Base-by-base conservation (phyloP, 2,888 invertebrate genomes). In the Boloria euphrosyne region DNA sequence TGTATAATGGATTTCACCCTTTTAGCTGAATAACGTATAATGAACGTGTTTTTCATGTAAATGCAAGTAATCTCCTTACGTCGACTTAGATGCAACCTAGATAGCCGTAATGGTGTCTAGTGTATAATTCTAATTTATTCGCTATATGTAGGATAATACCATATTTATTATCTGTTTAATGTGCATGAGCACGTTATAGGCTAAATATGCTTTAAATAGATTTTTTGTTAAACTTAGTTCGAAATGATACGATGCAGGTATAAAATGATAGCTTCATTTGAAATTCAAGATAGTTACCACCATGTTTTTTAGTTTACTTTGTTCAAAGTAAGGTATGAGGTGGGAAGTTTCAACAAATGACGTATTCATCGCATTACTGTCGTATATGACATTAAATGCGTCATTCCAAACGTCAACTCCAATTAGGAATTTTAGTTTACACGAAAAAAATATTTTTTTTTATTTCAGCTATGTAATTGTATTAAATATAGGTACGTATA, bases 51-150 rank as follows among this genome's bases (percentile, higher is more conserved):
- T 65, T 62, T 60, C 49, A 68, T 68, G 65, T 68, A 65, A 68
- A 68, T 66, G 53, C 66, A 55, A 68, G 67, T 69, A 70, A 68
- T 65, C 70, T 70, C 68, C 66, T 70, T 68, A 68, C 64, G 71
- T 67, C 69, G 67, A 61, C 65, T 72, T 67, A 72, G 70, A 68
- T 71, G 66, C 53, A 66, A 55, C 50, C 62, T 58, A 68, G 71
- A 72, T 72, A 70, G 47, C 57, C 62, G 62, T 72, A 72, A 70
- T 70, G 70, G 65, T 54, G 53, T 17, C 38, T 31, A 46, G 57
- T 57, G 55, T 59, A 59, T 59, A 65, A 68, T 62, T 53, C 62
- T 58, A 59, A 65, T 68, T 62, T 59, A 62, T 63, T 57, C 49
- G 3, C n/a, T 62, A 44, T 64, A 63, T 53, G 46, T 54, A 46